A percentile compares a stretch with the other conserved stretches of the same genome.
Conservation (phyloP, 2,888 invertebrate species). For the Coenonympha glycerion region DNA sequence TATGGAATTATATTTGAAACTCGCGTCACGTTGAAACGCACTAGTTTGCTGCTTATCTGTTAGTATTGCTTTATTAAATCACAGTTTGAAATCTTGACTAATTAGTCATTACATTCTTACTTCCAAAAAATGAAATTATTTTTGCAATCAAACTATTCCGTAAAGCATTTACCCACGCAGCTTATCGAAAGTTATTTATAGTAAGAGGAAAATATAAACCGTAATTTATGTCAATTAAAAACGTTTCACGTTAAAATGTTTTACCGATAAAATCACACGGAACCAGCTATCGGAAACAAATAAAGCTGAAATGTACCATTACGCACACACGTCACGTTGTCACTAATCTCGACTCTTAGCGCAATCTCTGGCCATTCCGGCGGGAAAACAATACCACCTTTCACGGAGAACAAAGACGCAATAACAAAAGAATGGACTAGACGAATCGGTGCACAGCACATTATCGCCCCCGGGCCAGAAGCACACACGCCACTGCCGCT, state of each 20-base stretch:
- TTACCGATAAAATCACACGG: background rate
- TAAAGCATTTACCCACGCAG: too few species aligned
- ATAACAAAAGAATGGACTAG: constrained; percentile 67
- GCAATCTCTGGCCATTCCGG: constrained; percentile 63
- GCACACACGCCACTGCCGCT: constrained; percentile 50
- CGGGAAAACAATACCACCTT: constrained; percentile 71
- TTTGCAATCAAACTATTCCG: too few species aligned
- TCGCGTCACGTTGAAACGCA: background rate
- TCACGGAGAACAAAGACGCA: constrained; percentile 62
- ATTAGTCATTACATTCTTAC: too few species aligned
- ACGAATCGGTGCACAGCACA: constrained; percentile 61
- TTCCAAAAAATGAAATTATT: too few species aligned
- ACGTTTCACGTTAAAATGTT: background rate
- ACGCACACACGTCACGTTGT: constrained; percentile 62
- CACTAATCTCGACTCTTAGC: constrained; percentile 69
- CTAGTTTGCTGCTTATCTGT: background rate
- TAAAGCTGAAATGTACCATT: constrained; percentile 9
- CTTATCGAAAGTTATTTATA: too few species aligned
- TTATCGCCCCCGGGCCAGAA: constrained; percentile 42
- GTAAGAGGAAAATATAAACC: background rate
- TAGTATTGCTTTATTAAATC: background rate
- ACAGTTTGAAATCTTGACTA: background rate
- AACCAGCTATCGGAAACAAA: constrained; percentile 16
- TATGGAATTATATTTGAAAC: background rate
- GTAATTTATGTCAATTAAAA: background rate